These are phyloP conservation scores for Gymnoscopelus microlampas DNA, from an alignment of 2,797 vertebrate genomes.

Conservation along the genomic window DNA sequence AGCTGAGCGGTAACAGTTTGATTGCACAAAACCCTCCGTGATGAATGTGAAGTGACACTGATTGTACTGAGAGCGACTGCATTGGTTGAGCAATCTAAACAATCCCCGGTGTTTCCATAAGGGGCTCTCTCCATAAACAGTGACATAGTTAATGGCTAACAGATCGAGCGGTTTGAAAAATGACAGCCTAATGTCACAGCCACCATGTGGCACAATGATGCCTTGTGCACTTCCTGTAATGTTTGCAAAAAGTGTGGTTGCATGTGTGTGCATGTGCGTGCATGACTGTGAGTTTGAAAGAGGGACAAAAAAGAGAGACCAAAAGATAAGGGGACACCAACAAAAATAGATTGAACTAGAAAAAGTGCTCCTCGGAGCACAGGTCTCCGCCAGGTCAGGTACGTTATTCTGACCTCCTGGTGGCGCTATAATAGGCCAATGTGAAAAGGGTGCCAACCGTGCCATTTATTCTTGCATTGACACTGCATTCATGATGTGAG, in stretches of 20 bases:
- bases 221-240: slow-evolving; percentile 17
- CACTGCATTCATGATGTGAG: no score
- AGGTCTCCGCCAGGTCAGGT: no score
- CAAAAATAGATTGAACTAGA: no score
- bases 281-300: slow-evolving; percentile 2
- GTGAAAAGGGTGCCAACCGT: no score
- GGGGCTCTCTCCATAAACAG: slow-evolving; percentile 36
- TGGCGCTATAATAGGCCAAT: no score
- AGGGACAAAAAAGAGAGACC: no score
- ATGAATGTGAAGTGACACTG: slow-evolving; percentile 10
- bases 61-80: slow-evolving; percentile 16
- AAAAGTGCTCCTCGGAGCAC: no score
- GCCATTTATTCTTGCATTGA: no score
- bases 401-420: no score
- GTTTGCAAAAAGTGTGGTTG: slow-evolving; percentile 23
- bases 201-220: slow-evolving; percentile 41
- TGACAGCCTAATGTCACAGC: slow-evolving; percentile 52
- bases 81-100: slow-evolving; percentile 37
- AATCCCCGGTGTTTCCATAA: slow-evolving; percentile 26
- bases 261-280: background rate
- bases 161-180: slow-evolving; percentile 55
- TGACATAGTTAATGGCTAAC: slow-evolving; percentile 60
- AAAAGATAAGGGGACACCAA: no score
- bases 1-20: background rate
- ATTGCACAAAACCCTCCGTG: background rate